Percentiles rank a stretch among this genome's conserved stretches.
These are phyloP conservation scores for Prionailurus viverrinus DNA, from an alignment of 2,113 vertebrate species.

Conservation along the genomic window DNA sequence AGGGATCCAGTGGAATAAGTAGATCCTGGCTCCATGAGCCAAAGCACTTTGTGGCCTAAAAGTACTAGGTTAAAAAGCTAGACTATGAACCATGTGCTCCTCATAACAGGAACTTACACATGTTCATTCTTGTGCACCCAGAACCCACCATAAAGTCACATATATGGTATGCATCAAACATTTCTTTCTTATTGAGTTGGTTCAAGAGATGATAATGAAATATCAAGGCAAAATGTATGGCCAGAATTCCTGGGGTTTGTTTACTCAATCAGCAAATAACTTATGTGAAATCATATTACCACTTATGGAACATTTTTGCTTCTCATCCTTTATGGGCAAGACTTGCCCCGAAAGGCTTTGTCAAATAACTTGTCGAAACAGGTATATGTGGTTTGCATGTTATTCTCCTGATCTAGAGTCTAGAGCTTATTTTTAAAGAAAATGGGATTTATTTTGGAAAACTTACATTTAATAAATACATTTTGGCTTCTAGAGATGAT, in stretches of 20 bases:
- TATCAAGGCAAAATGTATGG: background rate
- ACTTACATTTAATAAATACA: background rate
- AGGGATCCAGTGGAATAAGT: background rate
- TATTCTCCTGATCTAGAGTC: background rate
- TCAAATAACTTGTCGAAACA: background rate
- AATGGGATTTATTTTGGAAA: background rate
- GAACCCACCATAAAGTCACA: background rate
- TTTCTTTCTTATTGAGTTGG: background rate
- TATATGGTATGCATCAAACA: background rate
- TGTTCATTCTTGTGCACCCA: background rate
- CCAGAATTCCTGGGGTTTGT: background rate
- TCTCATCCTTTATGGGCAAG: background rate
- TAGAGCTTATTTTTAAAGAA: slow-evolving; percentile 8
- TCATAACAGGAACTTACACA: background rate
- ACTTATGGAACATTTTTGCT: background rate
- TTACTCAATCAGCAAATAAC: background rate
- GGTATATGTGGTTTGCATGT: background rate
- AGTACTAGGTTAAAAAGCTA: background rate
- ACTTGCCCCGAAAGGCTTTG: background rate
- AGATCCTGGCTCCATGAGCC: background rate
- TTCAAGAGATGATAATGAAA: background rate
- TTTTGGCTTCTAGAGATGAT: background rate
- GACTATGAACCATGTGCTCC: background rate
- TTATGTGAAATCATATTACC: background rate
- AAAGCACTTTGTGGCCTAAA: too few relatives aligned